Evolutionary conservation across 1,140 invertebrate species (phyloP).

Genomic region (Drosophila rufa): DNA sequence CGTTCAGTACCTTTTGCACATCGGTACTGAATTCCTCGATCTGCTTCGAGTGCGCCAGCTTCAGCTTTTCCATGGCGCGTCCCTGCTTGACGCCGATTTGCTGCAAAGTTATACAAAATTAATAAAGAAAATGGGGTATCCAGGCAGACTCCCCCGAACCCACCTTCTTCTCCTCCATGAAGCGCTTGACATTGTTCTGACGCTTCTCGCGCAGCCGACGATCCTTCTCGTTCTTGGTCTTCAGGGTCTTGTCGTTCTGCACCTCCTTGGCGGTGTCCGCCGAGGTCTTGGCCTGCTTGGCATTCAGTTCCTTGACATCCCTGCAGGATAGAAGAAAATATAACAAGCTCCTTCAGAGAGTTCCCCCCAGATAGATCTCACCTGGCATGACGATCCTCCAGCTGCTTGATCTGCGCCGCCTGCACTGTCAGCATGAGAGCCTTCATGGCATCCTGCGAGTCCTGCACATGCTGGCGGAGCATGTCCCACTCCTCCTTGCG

Average conservation of each 20-base stretch:
- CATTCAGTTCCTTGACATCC: constrained; percentile 98
- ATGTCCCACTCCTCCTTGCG: constrained; percentile 96
- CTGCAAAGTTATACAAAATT: no score
- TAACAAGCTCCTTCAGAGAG: not conserved
- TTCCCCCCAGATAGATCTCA: constrained; percentile 69
- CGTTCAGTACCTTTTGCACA: constrained; percentile 92
- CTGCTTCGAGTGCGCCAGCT: constrained; percentile 96
- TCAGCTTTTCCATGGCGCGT: constrained; percentile 97
- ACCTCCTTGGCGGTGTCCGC: constrained; percentile 99
- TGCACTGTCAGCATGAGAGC: constrained; percentile 95
- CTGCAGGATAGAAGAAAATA: constrained; percentile 85
- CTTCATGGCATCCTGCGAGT: constrained; percentile 93
- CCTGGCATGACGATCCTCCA: constrained; percentile 95
- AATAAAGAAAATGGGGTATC: no score
- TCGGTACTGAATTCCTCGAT: constrained; percentile 95
- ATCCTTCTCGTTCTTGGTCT: constrained; percentile 99
- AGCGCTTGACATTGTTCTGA: constrained; percentile 99
- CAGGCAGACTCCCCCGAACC: not conserved
- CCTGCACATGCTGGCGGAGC: constrained; percentile 92
- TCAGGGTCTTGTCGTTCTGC: constrained; percentile 97
- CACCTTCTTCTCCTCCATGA: constrained; percentile 98
- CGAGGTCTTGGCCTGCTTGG: constrained; percentile 96
- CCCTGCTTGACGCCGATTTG: constrained; percentile 94
- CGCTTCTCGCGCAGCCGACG: constrained; percentile 97
- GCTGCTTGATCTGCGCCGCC: constrained; percentile 94